Base-by-base conservation (phyloP, 1,140 invertebrate species). In the Drosophila chauvacae region DNA sequence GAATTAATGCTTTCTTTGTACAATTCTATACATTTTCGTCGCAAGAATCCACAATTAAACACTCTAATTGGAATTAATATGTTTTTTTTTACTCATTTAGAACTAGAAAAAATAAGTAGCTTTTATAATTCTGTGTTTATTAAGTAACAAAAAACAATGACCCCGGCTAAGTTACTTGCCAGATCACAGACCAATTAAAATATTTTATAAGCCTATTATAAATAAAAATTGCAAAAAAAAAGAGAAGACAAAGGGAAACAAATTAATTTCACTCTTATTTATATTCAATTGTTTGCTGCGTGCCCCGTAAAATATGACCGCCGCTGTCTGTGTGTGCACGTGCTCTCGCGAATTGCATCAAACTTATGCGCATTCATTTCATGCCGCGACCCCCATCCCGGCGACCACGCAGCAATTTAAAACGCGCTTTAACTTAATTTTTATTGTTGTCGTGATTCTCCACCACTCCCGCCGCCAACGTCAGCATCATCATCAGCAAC, bases 131-230 rank as follows among this genome's bases (percentile, higher is more conserved):
- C 18, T 7, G 2, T 56, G 53, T 39, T 56, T 39, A 39, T 39
- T 56, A 39, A 23, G 14, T n/a, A n/a, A 26, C 33, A 55, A 55
- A 55, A 35, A 55, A 39, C 20, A 39, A 39, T 23, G 35, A 39
- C 53, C 18, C 20, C 10, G 20, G 20, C 26, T 28, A 47, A 33
- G 35, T 47, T 53, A 47, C 30, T 26, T 18, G 23, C 35, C 35
- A 56, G 42, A 33, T 51, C 48, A 48, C 56, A 39, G 64, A 69
- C 69, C 53, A 62, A 81, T 88, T 83, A 85, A 45, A 81, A 76
- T 90, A 85, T 81, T 90, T 79, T 64, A 79, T 81, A 88, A 88
- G 69, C 81, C 70, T 81, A 90, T 90, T 88, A 85, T 88, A 48
- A 4, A 45, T 13, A 44, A 18, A 45, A 18, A 11, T 13, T 11